Evolutionary conservation across 2,888 invertebrate genomes (phyloP).

Genomic region (Cheiracanthium punctorium): DNA sequence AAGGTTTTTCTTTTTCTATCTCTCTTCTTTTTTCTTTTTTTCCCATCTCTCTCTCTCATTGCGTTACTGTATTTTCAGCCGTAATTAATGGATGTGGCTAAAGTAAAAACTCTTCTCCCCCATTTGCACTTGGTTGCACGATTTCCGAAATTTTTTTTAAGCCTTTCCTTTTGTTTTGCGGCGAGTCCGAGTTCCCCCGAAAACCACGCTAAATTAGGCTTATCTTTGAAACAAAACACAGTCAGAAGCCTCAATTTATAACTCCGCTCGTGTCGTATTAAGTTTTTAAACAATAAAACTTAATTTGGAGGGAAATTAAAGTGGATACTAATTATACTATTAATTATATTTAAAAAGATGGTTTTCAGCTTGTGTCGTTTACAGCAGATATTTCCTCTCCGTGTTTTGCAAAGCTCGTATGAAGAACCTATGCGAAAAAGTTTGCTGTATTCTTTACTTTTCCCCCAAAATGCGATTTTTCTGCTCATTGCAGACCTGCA

Average conservation of each 20-base stretch:
- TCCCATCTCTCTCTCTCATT: conserved; percentile 44
- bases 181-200: conserved; percentile 22
- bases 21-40: conserved; percentile 32
- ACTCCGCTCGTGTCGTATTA: background rate
- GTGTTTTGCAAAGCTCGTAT: background rate
- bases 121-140: conserved; percentile 53
- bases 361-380: conserved; percentile 3
- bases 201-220: conserved; percentile 59
- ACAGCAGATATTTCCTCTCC: background rate
- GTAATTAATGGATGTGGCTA: conserved; percentile 62
- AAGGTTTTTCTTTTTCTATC: conserved; percentile 37
- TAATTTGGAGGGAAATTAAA: conserved; percentile 23
- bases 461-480: background rate
- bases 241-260: conserved; percentile 8
- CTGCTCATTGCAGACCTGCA: background rate
- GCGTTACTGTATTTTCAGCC: conserved; percentile 51
- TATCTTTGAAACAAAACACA: conserved; percentile 48
- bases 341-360: conserved; percentile 48
- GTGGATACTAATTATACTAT: conserved; percentile 32
- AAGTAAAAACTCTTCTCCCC: conserved; percentile 41
- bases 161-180: conserved; percentile 48
- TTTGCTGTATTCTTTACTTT: background rate
- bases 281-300: conserved; percentile 23
- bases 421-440: background rate
- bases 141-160: conserved; percentile 54